Conservation (phyloP, 2,888 invertebrate species). For the Ischnus inquisitorius region DNA sequence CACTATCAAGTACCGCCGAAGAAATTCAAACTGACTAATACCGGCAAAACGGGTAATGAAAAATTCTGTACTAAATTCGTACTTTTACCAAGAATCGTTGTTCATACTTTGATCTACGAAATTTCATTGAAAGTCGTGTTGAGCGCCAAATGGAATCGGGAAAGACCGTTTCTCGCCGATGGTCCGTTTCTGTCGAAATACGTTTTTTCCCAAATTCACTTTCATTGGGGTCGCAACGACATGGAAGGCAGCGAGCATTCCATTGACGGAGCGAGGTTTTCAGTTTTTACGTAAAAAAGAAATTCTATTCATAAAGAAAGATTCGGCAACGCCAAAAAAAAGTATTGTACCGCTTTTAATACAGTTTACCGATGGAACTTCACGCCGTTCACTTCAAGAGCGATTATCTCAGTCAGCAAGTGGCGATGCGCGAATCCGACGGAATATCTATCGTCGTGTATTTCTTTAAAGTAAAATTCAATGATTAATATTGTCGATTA, state of each 20-base stretch:
- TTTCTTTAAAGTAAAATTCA: slow-evolving; percentile 86
- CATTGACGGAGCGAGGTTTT: slow-evolving; percentile 86
- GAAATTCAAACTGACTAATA: slow-evolving; percentile 89
- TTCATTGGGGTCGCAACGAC: slow-evolving; percentile 89
- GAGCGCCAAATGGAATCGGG: slow-evolving; percentile 88
- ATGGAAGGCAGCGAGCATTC: slow-evolving; percentile 90
- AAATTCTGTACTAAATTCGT: slow-evolving; percentile 20
- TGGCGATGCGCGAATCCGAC: slow-evolving; percentile 88
- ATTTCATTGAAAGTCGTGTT: slow-evolving; percentile 86
- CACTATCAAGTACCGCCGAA: slow-evolving; percentile 88
- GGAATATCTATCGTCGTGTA: slow-evolving; percentile 88
- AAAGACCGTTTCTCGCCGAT: slow-evolving; percentile 87
- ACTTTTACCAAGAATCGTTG: slow-evolving; percentile 2
- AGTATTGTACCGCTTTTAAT: background rate
- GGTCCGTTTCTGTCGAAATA: slow-evolving; percentile 89
- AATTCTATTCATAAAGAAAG: slow-evolving; percentile 13
- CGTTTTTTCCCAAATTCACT: slow-evolving; percentile 89
- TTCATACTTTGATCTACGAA: slow-evolving; percentile 28
- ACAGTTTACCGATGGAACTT: slow-evolving; percentile 88
- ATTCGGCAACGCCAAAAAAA: background rate
- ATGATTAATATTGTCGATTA: background rate
- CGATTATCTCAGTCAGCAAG: slow-evolving; percentile 88
- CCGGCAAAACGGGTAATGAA: slow-evolving; percentile 88
- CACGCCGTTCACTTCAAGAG: slow-evolving; percentile 88
- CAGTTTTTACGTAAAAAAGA: background rate